Base-by-base conservation (phyloP, 2,113 vertebrate species). In the Athene noctua region DNA sequence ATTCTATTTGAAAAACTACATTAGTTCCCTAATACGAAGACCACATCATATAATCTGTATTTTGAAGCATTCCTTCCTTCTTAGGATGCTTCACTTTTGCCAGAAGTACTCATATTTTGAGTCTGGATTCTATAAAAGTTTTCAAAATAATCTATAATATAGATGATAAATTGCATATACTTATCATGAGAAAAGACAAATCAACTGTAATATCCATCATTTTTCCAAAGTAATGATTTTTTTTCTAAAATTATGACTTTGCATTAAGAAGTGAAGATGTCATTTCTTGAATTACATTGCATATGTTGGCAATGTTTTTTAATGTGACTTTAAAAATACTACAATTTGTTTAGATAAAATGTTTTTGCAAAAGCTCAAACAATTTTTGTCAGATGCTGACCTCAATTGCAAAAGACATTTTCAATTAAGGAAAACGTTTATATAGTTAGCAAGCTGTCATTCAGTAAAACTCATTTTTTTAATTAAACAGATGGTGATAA, bases 401-500 rank as follows among this genome's bases (percentile, higher is more conserved):
- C 96, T 97, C 96, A 93, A 85, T 92, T 97, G 90, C 93, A 94
- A 78, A 94, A 97, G 92, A 97, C 88, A 94, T 97, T 98, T 98
- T 98, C 95, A 97, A 97, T 97, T 98, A 97, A 96, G 96, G 74
- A 89, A 96, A 95, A 65, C 83, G 80, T 95, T 97, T 97, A 97
- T 97, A 97, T 79, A 96, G 92, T 97, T 98, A 98, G 96, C 91
- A 97, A 97, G 77, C 94, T 97, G 96, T 97, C 98, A 98, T 98
- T 98, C 96, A 97, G 61, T 88, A 97, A 98, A 98, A 98, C 92
- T 96, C 96, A 96, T 97, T 98, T 97, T 97, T 98, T 97, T 97
- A 98, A 98, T 98, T 98, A 98, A 98, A 97, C 97, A 98, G 97
- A 98, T 98, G 97, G 96, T 92, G 96, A 98, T 98, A 98, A 98